These are phyloP conservation scores for Spodoptera litura DNA, from an alignment of 1,140 invertebrate species.

Conservation along the genomic window DNA sequence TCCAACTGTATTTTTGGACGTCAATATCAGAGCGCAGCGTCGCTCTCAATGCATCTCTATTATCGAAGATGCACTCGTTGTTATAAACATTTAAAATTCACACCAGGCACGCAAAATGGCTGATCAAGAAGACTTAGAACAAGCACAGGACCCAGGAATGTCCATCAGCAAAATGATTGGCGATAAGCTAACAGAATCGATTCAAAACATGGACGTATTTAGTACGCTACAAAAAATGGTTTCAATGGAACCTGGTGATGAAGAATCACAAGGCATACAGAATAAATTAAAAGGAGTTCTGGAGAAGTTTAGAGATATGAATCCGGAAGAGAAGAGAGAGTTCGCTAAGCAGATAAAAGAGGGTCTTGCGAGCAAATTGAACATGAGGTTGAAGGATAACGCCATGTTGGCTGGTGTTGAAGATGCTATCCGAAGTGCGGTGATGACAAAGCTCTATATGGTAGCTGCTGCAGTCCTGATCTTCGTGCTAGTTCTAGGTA, in stretches of 20 bases:
- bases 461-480: slow-evolving; percentile 59
- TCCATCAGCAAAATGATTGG: slow-evolving; percentile 65
- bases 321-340: slow-evolving; percentile 68
- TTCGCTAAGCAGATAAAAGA: slow-evolving; percentile 73
- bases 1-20: slow-evolving; percentile 40
- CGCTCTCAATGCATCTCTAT: slow-evolving; percentile 2
- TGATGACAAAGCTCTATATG: slow-evolving; percentile 63
- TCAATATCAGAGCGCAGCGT: background rate
- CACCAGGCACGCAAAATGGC: slow-evolving; percentile 63
- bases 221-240: slow-evolving; percentile 67
- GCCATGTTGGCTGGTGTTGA: slow-evolving; percentile 65
- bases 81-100: slow-evolving; percentile 17
- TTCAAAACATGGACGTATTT: slow-evolving; percentile 68
- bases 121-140: slow-evolving; percentile 56
- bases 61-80: background rate
- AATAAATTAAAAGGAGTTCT: slow-evolving; percentile 72
- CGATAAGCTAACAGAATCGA: slow-evolving; percentile 65
- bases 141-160: slow-evolving; percentile 18
- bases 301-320: slow-evolving; percentile 71
- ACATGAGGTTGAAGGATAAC: slow-evolving; percentile 62
- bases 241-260: slow-evolving; percentile 54
- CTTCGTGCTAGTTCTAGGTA: slow-evolving; percentile 76
- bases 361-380: slow-evolving; percentile 62
- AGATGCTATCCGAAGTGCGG: slow-evolving; percentile 63
- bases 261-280: slow-evolving; percentile 63